Base-by-base conservation (phyloP, 2,888 invertebrate species). In the Rhamphomyia laevipes region DNA sequence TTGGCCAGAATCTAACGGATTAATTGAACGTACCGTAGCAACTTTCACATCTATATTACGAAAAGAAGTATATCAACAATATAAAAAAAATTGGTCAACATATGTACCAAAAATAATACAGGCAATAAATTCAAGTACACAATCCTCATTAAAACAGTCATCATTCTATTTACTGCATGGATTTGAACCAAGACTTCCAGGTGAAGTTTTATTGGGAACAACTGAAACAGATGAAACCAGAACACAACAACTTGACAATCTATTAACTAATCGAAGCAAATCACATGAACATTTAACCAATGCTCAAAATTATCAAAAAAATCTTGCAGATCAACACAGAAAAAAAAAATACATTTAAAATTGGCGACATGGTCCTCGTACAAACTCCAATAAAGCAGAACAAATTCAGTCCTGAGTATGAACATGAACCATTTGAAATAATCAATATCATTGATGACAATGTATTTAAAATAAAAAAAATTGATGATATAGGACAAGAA, bases 401-500 rank as follows among this genome's bases (percentile, higher is more conserved):
- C 37, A 37, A 37, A 37, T 16, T 37, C 3, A 13, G 13, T 16
- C 16, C 37, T 37, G 37, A 38, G 10, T 17, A 33, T 30, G 27
- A 41, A n/a, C 11, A 27, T 11, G 17, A 49, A 38, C n/a, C 49
- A 31, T 50, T 23, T 10, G 27, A 45, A 23, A 48, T 37, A 3
- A 13, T 37, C 4, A n/a, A 37, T 3, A 37, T 37, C n/a, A n/a
- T 37, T 37, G 37, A 37, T 37, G 37, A 37, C n/a, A 37, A 16
- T 16, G 9, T 37, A 4, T 9, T 37, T 9, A 37, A 37, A 37
- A 37, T 37, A n/a, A 37, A 16, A 37, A 37, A 37, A n/a, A 15
- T 37, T 9, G 16, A 37, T 16, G 37, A 16, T 10, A 15, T 15
- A 12, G 16, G 16, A 10, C 16, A n/a, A 37, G 37, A 52, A 35